A percentile compares a stretch with the other conserved stretches of the same genome.
Evolutionary conservation across 2,797 vertebrate genomes (phyloP).

Genomic region (Bryconaethiops microstoma): DNA sequence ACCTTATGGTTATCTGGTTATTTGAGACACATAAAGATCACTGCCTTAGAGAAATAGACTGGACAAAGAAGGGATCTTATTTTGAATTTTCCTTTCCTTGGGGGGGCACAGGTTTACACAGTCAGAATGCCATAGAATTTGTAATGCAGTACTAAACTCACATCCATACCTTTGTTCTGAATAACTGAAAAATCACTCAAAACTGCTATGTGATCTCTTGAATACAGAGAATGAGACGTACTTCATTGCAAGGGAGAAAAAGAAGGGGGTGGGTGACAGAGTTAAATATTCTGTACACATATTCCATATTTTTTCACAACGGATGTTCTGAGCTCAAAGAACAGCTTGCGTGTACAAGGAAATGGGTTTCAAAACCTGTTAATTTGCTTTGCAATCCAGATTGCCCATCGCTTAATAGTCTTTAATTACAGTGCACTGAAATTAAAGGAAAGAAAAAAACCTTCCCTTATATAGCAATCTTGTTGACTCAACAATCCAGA

Average conservation of each 20-base stretch:
- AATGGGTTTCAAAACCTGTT: slow-evolving; percentile 41
- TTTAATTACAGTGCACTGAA: slow-evolving; percentile 42
- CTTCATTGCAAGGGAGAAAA: neutral
- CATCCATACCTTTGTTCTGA: neutral
- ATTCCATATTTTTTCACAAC: slow-evolving; percentile 29
- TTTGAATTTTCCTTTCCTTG: no score
- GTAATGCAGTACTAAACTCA: neutral
- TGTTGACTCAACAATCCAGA: slow-evolving; percentile 19
- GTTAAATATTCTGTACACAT: neutral
- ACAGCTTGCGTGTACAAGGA: slow-evolving; percentile 16
- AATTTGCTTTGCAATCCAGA: slow-evolving; percentile 40
- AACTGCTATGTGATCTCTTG: neutral
- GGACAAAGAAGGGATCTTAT: no score
- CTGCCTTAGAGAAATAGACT: no score
- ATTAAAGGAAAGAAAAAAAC: slow-evolving; percentile 10
- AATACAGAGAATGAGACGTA: neutral
- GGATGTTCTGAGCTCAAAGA: slow-evolving; percentile 30
- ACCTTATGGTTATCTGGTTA: no score
- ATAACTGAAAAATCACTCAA: neutral
- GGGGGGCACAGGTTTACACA: no score
- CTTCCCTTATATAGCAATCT: slow-evolving; percentile 20
- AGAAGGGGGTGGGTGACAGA: neutral
- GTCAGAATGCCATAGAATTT: neutral
- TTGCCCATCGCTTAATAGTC: slow-evolving; percentile 36
- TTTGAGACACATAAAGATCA: no score